phyloP scores from a whole-genome alignment of 92 coral and sea anemone species.

The Galaxea fascicularis region DNA sequence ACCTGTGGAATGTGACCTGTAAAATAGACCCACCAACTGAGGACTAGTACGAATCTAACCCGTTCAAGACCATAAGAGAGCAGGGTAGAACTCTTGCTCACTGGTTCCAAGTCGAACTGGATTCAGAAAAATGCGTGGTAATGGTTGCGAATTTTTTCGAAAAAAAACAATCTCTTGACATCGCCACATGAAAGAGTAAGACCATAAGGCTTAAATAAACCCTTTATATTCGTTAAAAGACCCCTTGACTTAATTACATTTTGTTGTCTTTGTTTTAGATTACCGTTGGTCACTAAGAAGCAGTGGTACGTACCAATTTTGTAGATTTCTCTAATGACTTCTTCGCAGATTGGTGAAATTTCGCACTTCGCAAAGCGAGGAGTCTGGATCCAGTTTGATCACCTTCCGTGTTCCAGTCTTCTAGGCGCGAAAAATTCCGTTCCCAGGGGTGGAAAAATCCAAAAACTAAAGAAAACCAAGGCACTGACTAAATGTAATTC shows the following conservation, averaged over 20 bases:
- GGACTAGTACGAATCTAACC: too few relatives aligned
- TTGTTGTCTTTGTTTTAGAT: slow-evolving; percentile 21
- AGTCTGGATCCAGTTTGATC: neutral
- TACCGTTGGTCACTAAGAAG: slow-evolving; percentile 43
- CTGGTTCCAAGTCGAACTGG: too few relatives aligned
- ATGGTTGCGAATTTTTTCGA: too few relatives aligned
- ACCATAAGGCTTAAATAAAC: neutral
- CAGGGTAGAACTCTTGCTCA: too few relatives aligned
- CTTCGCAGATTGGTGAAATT: neutral
- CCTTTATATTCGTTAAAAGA: neutral
- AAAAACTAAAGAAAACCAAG: too few relatives aligned
- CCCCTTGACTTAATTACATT: neutral
- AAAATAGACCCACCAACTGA: too few relatives aligned
- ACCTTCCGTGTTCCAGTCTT: neutral
- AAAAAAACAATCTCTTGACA: too few relatives aligned
- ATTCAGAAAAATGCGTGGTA: too few relatives aligned
- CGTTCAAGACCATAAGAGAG: too few relatives aligned
- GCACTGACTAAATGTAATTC: too few relatives aligned
- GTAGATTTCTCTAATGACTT: neutral
- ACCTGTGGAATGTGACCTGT: too few relatives aligned
- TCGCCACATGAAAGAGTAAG: neutral
- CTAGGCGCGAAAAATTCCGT: neutral
- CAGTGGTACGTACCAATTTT: slow-evolving; percentile 26
- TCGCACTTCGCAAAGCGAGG: neutral
- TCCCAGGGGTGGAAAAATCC: too few relatives aligned